Percentiles rank a stretch among this genome's conserved stretches.
phyloP scores from a whole-genome alignment of 2,888 invertebrate species.

The Tipula helvola region DNA sequence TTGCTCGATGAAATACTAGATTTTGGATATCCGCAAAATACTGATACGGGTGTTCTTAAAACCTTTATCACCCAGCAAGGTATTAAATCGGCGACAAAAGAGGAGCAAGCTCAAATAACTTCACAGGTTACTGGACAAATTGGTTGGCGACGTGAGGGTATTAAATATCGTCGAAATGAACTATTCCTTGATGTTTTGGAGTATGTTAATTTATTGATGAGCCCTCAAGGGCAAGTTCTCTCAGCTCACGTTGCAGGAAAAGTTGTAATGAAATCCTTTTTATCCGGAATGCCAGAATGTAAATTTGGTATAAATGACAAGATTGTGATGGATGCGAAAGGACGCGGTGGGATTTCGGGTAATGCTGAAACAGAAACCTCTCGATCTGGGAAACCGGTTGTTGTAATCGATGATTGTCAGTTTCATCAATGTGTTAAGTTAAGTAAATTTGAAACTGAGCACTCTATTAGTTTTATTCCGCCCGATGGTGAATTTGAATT shows the following conservation, averaged over 20 bases:
- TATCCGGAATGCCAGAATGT: slow-evolving; percentile 99
- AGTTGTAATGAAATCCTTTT: slow-evolving; percentile 98
- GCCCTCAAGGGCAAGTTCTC: slow-evolving; percentile 96
- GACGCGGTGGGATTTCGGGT: slow-evolving; percentile 57
- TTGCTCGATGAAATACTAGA: slow-evolving; percentile 97
- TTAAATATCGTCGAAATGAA: slow-evolving; percentile 97
- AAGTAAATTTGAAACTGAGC: slow-evolving; percentile 99
- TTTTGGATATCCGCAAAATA: slow-evolving; percentile 99
- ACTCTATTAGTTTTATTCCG: slow-evolving; percentile 99
- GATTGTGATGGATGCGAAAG: slow-evolving; percentile 94
- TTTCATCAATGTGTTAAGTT: slow-evolving; percentile 99
- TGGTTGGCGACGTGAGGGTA: slow-evolving; percentile 98
- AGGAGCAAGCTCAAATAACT: slow-evolving; percentile 98
- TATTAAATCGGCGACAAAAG: slow-evolving; percentile 96
- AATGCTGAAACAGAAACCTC: slow-evolving; percentile 66
- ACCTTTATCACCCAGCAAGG: slow-evolving; percentile 99
- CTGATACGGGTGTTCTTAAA: slow-evolving; percentile 97
- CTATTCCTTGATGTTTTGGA: slow-evolving; percentile 97
- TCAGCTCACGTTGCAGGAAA: slow-evolving; percentile 99
- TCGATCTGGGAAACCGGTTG: slow-evolving; percentile 91
- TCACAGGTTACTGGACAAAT: slow-evolving; percentile 96
- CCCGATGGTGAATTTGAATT: slow-evolving; percentile 99
- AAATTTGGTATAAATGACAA: slow-evolving; percentile 99
- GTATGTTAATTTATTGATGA: slow-evolving; percentile 98
- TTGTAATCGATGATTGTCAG: slow-evolving; percentile 99